These are phyloP conservation scores for Pseudomugil tenellus DNA, from an alignment of 2,797 vertebrate species.

Conservation along the genomic window DNA sequence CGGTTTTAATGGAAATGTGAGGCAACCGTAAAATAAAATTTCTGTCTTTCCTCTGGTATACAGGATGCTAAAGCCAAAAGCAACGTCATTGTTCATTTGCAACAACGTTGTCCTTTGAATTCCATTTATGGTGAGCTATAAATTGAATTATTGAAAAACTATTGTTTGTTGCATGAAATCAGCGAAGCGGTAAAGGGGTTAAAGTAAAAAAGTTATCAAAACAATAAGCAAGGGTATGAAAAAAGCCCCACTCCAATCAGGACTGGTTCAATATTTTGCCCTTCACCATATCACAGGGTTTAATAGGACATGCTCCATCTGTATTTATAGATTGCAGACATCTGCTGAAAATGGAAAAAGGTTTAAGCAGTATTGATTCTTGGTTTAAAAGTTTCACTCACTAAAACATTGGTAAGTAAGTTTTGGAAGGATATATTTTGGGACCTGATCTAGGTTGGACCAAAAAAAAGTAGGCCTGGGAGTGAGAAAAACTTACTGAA, in stretches of 20 bases:
- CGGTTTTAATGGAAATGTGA: conserved; percentile 81
- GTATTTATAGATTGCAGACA: conserved; percentile 80
- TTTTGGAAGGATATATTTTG: conserved; percentile 56
- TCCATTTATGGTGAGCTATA: conserved; percentile 77
- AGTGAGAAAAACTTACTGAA: conserved; percentile 35
- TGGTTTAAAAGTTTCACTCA: conserved; percentile 68
- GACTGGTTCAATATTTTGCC: conserved; percentile 77
- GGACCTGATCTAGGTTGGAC: conserved; percentile 70
- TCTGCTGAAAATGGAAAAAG: conserved; percentile 71
- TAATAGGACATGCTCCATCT: conserved; percentile 83
- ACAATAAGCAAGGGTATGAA: conserved; percentile 77
- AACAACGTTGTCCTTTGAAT: conserved; percentile 76
- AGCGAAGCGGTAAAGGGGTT: conserved; percentile 81
- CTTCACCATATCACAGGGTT: conserved; percentile 71
- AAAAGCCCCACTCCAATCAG: conserved; percentile 78
- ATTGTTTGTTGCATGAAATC: conserved; percentile 80
- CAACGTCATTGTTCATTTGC: conserved; percentile 69
- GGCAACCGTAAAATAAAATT: conserved; percentile 78
- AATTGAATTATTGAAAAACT: conserved; percentile 85
- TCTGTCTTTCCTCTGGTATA: conserved; percentile 65
- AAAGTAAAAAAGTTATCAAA: conserved; percentile 81
- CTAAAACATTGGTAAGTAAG: conserved; percentile 55
- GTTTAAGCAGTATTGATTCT: conserved; percentile 67
- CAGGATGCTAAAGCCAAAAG: conserved; percentile 58
- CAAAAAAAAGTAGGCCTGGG: conserved; percentile 65